Evolutionary conservation across 2,888 invertebrate genomes (phyloP).

Genomic region (Hypsopygia costalis): DNA sequence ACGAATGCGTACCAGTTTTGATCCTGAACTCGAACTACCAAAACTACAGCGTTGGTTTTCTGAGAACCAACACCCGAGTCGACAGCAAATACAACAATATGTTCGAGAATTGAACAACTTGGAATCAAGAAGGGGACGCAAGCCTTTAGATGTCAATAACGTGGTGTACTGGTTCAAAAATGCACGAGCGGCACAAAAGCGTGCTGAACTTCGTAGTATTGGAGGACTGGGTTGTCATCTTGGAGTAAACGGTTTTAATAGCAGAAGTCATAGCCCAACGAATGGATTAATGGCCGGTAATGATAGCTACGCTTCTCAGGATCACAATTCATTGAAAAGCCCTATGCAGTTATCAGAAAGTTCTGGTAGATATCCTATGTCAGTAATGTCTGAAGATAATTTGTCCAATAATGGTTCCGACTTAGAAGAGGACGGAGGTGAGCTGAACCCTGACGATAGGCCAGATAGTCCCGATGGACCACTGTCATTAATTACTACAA

Average conservation of each 20-base stretch:
- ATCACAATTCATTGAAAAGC: slow-evolving; percentile 82
- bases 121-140: slow-evolving; percentile 94
- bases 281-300: slow-evolving; percentile 82
- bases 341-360: slow-evolving; percentile 78
- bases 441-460: slow-evolving; percentile 75
- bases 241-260: slow-evolving; percentile 83
- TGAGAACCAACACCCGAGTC: slow-evolving; percentile 97
- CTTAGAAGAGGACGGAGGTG: slow-evolving; percentile 84
- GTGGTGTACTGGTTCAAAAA: slow-evolving; percentile 99
- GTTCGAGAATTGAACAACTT: slow-evolving; percentile 95
- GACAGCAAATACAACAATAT: slow-evolving; percentile 98
- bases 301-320: slow-evolving; percentile 80
- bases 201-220: slow-evolving; percentile 89
- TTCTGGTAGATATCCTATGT: slow-evolving; percentile 82
- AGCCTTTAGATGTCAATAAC: slow-evolving; percentile 96
- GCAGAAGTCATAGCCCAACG: slow-evolving; percentile 83
- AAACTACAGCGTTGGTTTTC: slow-evolving; percentile 98
- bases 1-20: slow-evolving; percentile 97
- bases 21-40: slow-evolving; percentile 97
- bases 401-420: slow-evolving; percentile 84
- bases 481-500: slow-evolving; percentile 84
- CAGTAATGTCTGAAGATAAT: slow-evolving; percentile 84
- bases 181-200: slow-evolving; percentile 96
- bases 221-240: slow-evolving; percentile 80
- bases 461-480: slow-evolving; percentile 85